These are phyloP conservation scores for Lochmaea capreae DNA, from an alignment of 2,888 invertebrate genomes.

Conservation along the genomic window DNA sequence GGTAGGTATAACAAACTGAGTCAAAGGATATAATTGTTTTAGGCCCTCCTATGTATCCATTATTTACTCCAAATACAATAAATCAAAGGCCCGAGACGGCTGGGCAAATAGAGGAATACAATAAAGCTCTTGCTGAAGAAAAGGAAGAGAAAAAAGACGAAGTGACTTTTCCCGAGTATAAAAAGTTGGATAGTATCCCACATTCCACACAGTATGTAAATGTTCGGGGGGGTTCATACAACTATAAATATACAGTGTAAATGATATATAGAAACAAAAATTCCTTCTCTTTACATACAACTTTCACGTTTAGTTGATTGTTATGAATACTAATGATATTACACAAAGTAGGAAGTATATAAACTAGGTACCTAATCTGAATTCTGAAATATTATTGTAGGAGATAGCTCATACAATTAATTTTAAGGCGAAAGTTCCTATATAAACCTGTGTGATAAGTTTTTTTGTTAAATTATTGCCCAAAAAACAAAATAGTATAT, in stretches of 20 bases:
- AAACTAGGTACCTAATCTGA: too few relatives aligned
- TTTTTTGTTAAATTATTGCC: too few relatives aligned
- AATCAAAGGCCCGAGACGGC: slow-evolving; percentile 44
- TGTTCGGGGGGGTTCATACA: slow-evolving; percentile 6
- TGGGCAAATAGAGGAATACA: slow-evolving; percentile 46
- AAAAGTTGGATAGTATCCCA: neutral
- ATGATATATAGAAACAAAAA: too few relatives aligned
- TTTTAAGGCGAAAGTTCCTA: too few relatives aligned
- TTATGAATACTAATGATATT: neutral
- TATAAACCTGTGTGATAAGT: too few relatives aligned
- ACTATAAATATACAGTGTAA: slow-evolving; percentile 24
- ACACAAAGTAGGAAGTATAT: too few relatives aligned
- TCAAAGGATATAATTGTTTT: slow-evolving; percentile 1
- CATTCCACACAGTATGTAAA: slow-evolving; percentile 15
- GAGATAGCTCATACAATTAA: too few relatives aligned
- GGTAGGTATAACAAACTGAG: too few relatives aligned
- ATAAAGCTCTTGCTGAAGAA: slow-evolving; percentile 41
- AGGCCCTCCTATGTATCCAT: slow-evolving; percentile 35
- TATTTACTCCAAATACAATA: slow-evolving; percentile 50
- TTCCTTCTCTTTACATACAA: neutral
- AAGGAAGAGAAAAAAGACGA: slow-evolving; percentile 34
- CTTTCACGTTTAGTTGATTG: neutral
- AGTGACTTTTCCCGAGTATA: neutral
- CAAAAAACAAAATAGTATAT: too few relatives aligned
- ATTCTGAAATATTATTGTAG: too few relatives aligned